Evolutionary conservation across 2,113 vertebrate species (phyloP).

Genomic region (Dryoscopus gambensis): DNA sequence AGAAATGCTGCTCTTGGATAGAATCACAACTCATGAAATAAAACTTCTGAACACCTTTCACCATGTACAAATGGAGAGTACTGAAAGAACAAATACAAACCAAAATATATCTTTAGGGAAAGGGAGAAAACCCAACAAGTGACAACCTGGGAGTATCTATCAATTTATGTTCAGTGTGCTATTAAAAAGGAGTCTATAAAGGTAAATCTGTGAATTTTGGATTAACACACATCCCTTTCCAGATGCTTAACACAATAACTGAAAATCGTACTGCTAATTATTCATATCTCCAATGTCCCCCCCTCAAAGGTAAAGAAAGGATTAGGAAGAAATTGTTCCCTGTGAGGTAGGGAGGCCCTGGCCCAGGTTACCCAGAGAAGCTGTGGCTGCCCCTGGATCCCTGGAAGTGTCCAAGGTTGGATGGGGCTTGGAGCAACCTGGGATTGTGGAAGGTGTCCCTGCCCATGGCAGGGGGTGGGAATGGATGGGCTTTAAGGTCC

Average conservation of each 20-base stretch:
- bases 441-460: neutral
- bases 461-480: accelerated
- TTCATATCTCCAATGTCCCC: accelerated
- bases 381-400: neutral
- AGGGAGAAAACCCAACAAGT: neutral
- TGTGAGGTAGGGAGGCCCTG: accelerated
- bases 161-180: neutral
- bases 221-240: neutral
- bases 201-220: neutral
- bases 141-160: neutral
- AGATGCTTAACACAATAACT: neutral
- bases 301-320: neutral
- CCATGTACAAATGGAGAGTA: neutral
- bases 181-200: neutral
- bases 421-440: neutral
- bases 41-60: neutral
- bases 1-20: neutral
- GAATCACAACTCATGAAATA: neutral
- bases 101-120: neutral
- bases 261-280: neutral
- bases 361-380: neutral
- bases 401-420: neutral
- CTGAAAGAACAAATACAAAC: neutral
- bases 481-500: neutral
- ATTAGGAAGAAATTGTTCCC: neutral